phyloP scores from a whole-genome alignment of 2,113 vertebrate genomes.

The Chionodraco myersi region DNA sequence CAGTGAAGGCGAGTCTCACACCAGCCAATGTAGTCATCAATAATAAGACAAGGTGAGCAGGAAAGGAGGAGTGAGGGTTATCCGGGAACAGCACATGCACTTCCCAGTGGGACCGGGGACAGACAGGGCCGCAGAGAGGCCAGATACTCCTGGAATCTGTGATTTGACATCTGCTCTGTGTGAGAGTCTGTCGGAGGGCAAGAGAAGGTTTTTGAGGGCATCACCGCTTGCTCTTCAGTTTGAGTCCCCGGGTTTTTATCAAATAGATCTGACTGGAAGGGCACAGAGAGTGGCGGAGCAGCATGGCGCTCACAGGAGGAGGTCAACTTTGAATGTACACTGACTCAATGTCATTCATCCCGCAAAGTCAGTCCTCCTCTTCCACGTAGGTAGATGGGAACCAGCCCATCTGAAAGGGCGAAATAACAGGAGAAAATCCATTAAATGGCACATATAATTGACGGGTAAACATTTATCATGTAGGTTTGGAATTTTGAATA shows the following conservation, averaged over 20 bases:
- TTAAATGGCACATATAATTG: not conserved
- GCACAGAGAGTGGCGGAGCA: constrained; percentile 38
- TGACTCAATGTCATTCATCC: not conserved
- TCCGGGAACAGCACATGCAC: constrained; percentile 52
- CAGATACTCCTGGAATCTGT: constrained; percentile 58
- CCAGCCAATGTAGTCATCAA: constrained; percentile 74
- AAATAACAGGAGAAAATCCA: not conserved
- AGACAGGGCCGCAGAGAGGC: constrained; percentile 42
- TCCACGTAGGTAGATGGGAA: constrained; percentile 97
- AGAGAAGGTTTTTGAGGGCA: constrained; percentile 38
- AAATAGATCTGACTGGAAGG: constrained; percentile 38
- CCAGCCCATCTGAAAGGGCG: constrained; percentile 89
- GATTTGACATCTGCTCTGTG: constrained; percentile 53
- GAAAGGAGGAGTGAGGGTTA: constrained; percentile 16
- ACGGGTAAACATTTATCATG: not conserved
- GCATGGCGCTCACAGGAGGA: not conserved
- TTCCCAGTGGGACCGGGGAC: constrained; percentile 43
- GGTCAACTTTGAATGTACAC: constrained; percentile 18
- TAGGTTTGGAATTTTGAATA: not conserved
- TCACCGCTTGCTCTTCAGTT: constrained; percentile 33
- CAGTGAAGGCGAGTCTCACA: constrained; percentile 51
- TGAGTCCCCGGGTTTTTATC: constrained; percentile 38
- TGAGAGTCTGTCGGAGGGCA: constrained; percentile 63
- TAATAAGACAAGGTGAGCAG: constrained; percentile 77
- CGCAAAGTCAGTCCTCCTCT: constrained; percentile 88